Base-by-base conservation (phyloP, 2,797 vertebrate species). In the Notoglanidium macrostoma region DNA sequence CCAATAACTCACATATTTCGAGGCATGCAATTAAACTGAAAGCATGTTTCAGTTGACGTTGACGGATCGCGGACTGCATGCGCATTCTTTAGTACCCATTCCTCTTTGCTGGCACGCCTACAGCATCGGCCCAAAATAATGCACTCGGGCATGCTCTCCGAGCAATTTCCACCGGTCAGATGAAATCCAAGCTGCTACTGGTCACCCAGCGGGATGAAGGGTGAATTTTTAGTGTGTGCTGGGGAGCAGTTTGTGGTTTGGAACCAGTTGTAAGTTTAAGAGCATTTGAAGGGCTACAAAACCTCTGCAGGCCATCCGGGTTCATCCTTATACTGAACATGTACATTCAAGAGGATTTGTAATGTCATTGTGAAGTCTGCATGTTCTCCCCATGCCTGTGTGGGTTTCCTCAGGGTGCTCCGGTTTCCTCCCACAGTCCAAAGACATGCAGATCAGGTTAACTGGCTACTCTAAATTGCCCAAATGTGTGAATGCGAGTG, bases 1-100 rank as follows among this genome's bases (percentile, higher is more conserved):
- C 90, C 87, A 93, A 92, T 90, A 91, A 89, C 85, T 91, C n/a
- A 80, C 83, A 92, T 91, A 89, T 91, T 92, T 90, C 79, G 86
- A 93, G 91, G 90, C 84, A 79, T 90, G 29, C 84, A 92, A 89
- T 89, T 90, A 87, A 76, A 87, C 59, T 78, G 87, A 86, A 80
- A 86, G 84, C 57, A 88, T 87, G 65, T 79, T 70, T 63, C 83
- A 72, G 86, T 49, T 49, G 87, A 91, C 84, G 77, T 83, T 91
- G 65, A 74, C 63, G 86, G 74, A 73, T 63, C 46, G 44, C 35
- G 73, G 78, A 84, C 83, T 21, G 80, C 59, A 82, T 87, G 46
- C 26, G 78, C 67, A 81, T 79, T 86, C 68, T 51, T 79, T 73
- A 76, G 29, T 26, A 73, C 11, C 61, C n/a, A 57, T 86, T 86